Conservation (phyloP, 92 coral and sea anemone species). For the Phenganax stokvisi region DNA sequence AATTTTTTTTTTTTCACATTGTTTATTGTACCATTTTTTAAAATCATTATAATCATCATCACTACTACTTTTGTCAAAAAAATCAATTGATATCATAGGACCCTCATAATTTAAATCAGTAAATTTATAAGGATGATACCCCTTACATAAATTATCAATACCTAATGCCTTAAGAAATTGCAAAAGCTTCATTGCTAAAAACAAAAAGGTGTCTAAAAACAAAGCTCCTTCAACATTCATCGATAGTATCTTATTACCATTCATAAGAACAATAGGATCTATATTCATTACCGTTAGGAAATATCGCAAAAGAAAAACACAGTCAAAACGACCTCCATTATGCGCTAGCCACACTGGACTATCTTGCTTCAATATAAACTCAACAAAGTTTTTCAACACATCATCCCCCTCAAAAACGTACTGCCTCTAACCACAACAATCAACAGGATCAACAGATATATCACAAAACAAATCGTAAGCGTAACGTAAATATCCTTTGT, state of each 20-base stretch:
- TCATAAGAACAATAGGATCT: conserved; percentile 2
- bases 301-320: conserved; percentile 4
- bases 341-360: conserved; percentile 18
- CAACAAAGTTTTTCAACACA: neutral
- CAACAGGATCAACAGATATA: too few relatives aligned
- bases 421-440: conserved; percentile 22
- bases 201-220: neutral
- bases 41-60: neutral
- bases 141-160: neutral
- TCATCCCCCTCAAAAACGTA: neutral
- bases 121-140: conserved; percentile 26
- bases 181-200: conserved; percentile 1
- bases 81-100: neutral
- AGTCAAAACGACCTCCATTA: conserved; percentile 28
- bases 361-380: neutral
- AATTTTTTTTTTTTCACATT: neutral
- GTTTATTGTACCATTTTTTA: conserved; percentile 22
- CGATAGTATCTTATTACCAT: neutral
- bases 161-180: conserved; percentile 17
- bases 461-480: neutral
- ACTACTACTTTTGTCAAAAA: neutral
- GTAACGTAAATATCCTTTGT: too few relatives aligned
- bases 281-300: conserved; percentile 6
- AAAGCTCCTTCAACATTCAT: neutral
- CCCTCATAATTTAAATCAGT: conserved; percentile 27